These are phyloP conservation scores for Drosophila watanabei DNA, from an alignment of 1,140 invertebrate genomes.

Conservation along the genomic window DNA sequence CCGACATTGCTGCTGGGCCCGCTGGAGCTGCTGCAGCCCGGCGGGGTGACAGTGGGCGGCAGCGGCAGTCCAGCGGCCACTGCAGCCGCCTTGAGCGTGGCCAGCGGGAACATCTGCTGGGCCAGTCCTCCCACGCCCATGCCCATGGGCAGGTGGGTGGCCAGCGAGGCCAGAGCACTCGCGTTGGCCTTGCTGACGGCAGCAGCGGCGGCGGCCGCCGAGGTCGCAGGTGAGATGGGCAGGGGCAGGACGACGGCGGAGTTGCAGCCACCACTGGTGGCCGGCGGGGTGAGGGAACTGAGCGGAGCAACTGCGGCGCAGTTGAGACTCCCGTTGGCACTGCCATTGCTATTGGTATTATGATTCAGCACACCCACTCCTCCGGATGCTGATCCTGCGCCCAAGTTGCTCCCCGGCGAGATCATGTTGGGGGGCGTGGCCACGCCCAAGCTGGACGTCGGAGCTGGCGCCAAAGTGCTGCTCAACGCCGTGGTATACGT, in stretches of 20 bases:
- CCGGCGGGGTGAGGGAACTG: constrained; percentile 54
- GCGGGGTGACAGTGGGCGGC: constrained; percentile 47
- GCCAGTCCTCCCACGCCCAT: constrained; percentile 38
- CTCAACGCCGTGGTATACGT: constrained; percentile 61
- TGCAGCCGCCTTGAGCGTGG: constrained; percentile 69
- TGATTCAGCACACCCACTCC: constrained; percentile 21
- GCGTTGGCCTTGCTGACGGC: constrained; percentile 56
- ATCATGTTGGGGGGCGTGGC: constrained; percentile 60
- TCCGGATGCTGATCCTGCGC: constrained; percentile 16
- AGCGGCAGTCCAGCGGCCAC: constrained; percentile 67
- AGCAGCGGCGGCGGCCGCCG: constrained; percentile 27
- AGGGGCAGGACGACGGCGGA: constrained; percentile 62
- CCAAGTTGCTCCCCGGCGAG: constrained; percentile 58
- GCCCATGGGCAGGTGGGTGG: constrained; percentile 60
- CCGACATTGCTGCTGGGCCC: constrained; percentile 62
- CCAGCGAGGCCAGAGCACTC: constrained; percentile 57
- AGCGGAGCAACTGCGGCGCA: constrained; percentile 68
- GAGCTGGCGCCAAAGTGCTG: constrained; percentile 43
- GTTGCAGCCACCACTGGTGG: constrained; percentile 43
- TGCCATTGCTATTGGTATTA: constrained; percentile 64
- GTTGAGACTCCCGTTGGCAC: constrained; percentile 61
- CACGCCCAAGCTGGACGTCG: constrained; percentile 56
- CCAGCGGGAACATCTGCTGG: constrained; percentile 69
- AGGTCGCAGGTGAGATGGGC: constrained; percentile 44
- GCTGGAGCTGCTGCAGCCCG: constrained; percentile 41